These are phyloP conservation scores for Neopipo cinnamomea DNA, from an alignment of 2,113 vertebrate genomes.

Conservation along the genomic window DNA sequence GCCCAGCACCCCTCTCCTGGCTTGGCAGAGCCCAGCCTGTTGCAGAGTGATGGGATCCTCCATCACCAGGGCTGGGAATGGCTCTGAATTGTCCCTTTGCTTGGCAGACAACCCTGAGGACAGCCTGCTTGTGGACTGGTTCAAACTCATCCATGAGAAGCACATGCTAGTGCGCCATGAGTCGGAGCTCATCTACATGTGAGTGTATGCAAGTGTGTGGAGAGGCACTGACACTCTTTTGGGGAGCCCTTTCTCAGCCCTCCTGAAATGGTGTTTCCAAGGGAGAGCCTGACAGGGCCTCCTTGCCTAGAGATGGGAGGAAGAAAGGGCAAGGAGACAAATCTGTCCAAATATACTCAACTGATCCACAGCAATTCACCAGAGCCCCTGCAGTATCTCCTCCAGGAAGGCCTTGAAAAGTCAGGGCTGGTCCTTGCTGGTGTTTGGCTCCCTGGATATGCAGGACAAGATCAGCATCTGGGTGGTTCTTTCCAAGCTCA, in stretches of 20 bases:
- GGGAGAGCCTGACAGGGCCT: not conserved
- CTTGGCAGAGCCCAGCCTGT: not conserved
- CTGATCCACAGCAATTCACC: not conserved
- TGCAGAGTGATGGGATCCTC: not conserved
- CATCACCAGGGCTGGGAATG: not conserved
- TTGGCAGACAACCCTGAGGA: slow-evolving; percentile 84
- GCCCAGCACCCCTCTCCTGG: not conserved
- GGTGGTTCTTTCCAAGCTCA: not conserved
- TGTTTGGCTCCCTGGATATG: not conserved
- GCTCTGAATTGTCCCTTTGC: slow-evolving; percentile 3
- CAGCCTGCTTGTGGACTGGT: slow-evolving; percentile 87
- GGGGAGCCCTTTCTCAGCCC: not conserved
- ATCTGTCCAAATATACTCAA: not conserved
- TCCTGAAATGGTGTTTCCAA: not conserved
- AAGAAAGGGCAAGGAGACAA: not conserved
- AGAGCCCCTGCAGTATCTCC: not conserved
- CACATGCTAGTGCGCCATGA: slow-evolving; percentile 83
- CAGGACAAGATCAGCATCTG: not conserved
- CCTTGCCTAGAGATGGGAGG: not conserved
- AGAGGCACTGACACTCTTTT: not conserved
- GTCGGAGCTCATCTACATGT: slow-evolving; percentile 89
- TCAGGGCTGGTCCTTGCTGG: not conserved
- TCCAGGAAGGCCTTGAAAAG: not conserved
- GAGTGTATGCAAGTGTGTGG: slow-evolving; percentile 74
- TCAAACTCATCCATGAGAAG: slow-evolving; percentile 87